Base-by-base conservation (phyloP, 2,797 vertebrate species). In the Fringilla coelebs region DNA sequence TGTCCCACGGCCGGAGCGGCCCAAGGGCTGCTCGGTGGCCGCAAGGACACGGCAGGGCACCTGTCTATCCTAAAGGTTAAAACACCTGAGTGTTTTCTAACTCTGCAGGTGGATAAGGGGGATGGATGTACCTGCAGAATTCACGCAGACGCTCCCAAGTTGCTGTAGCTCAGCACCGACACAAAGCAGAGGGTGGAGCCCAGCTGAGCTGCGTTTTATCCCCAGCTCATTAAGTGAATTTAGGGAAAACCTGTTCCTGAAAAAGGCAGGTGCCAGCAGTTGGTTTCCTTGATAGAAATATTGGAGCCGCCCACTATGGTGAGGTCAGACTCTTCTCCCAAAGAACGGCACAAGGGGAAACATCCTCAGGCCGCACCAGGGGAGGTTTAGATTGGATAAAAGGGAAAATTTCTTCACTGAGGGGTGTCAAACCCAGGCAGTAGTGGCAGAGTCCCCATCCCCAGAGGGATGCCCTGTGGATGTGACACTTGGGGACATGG, bases 61-160 rank as follows among this genome's bases (percentile, higher is more conserved):
- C 49, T 38, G 6, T 6, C 22, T 3, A 1, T 8, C 41, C 70
- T 3, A 2, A 17, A 34, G 3, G 2, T 7, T 0, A 3, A 32
- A 26, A 26, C 15, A 26, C n/a, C 55, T 2, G 4, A 20, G 1
- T 1, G 0, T 31, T 52, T 45, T 21, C 5, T 13, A 29, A 1
- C 8, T 41, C 13, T 13, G 43, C 13, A 7, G 36, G 29, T 1
- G 43, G 17, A 9, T 13, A 4, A 12, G 3, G 3, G 17, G 5
- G 9, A 10, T 5, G 8, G 16, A 15, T 3, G 8, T 6, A 45
- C 28, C 60, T 75, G 38, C 2, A 40, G 62, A 32, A 22, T 43
- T 28, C 41, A 0, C 0, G 25, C 1, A 0, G 61, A 5, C 4
- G 0, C 26, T 15, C 11, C 0, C 13, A 6, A 18, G 12, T 0